phyloP scores from a whole-genome alignment of 2,888 invertebrate species.

The Poecilus cupreus region DNA sequence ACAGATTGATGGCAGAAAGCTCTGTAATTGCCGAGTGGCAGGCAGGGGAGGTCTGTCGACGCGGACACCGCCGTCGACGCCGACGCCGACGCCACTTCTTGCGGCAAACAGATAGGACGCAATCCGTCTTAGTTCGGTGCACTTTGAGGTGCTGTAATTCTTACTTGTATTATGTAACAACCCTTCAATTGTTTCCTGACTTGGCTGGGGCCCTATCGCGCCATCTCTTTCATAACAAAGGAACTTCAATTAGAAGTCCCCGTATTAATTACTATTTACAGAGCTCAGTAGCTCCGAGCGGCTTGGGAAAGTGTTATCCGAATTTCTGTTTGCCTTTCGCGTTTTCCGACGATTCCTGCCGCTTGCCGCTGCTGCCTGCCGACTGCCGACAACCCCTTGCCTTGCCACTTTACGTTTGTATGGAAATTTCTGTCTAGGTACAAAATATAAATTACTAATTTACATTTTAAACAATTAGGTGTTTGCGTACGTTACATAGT shows the following conservation, averaged over 20 bases:
- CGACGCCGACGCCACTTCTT: constrained; percentile 31
- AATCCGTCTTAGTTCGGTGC: constrained; percentile 58
- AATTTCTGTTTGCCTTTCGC: constrained; percentile 57
- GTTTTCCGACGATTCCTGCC: constrained; percentile 46
- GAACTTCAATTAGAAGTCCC: constrained; percentile 62
- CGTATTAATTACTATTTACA: constrained; percentile 65
- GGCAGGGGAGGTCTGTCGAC: background rate
- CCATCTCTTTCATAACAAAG: constrained; percentile 60
- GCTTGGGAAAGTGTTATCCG: constrained; percentile 55
- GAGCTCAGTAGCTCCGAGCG: constrained; percentile 57
- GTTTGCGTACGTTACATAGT: constrained; percentile 44
- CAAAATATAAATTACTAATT: constrained; percentile 58
- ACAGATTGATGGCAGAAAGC: constrained; percentile 65
- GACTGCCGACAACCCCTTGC: no score
- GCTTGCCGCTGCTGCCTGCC: no score
- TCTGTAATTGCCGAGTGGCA: constrained; percentile 56
- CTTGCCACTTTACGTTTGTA: constrained; percentile 25
- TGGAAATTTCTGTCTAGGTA: constrained; percentile 51
- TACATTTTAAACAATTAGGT: constrained; percentile 57
- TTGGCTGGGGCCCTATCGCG: constrained; percentile 33
- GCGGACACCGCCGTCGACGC: background rate
- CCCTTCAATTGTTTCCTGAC: constrained; percentile 49
- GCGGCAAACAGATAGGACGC: constrained; percentile 52
- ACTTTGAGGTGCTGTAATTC: constrained; percentile 53
- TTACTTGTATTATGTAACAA: constrained; percentile 52